These are phyloP conservation scores for Antheraea mylitta DNA, from an alignment of 1,140 invertebrate genomes.

Conservation along the genomic window DNA sequence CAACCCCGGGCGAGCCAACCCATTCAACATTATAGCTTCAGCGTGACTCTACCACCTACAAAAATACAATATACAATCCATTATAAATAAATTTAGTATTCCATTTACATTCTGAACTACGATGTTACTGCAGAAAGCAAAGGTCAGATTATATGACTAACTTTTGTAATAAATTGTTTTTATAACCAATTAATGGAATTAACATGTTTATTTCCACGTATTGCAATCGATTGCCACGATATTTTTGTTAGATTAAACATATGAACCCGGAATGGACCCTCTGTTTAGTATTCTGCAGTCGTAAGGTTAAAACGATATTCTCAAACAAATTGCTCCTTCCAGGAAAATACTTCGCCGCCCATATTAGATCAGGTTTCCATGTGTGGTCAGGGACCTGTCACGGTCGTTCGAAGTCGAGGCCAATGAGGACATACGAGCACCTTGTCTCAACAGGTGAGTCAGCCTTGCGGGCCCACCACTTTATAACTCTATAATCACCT, in stretches of 20 bases:
- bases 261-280: slow-evolving; percentile 11
- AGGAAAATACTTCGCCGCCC: slow-evolving; percentile 26
- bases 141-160: too few species aligned
- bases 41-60: too few species aligned
- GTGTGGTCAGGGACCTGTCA: slow-evolving; percentile 33
- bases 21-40: too few species aligned
- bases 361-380: slow-evolving; percentile 25
- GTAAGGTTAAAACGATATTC: slow-evolving; percentile 5
- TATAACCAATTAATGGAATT: too few species aligned
- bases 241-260: not conserved
- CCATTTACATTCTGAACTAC: too few species aligned
- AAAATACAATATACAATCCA: too few species aligned
- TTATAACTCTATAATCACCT: slow-evolving; percentile 28
- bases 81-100: too few species aligned
- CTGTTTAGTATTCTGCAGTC: not conserved
- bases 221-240: too few species aligned
- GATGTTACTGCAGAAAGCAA: too few species aligned
- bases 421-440: slow-evolving; percentile 21
- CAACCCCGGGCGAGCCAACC: too few species aligned
- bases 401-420: slow-evolving; percentile 40
- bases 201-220: too few species aligned
- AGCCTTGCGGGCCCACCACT: slow-evolving; percentile 32
- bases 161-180: too few species aligned
- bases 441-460: slow-evolving; percentile 25
- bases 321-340: slow-evolving; percentile 11